Percentiles rank a stretch among this genome's conserved stretches.
phyloP scores from a whole-genome alignment of 2,113 vertebrate genomes.

The Leptocoma aspasia region DNA sequence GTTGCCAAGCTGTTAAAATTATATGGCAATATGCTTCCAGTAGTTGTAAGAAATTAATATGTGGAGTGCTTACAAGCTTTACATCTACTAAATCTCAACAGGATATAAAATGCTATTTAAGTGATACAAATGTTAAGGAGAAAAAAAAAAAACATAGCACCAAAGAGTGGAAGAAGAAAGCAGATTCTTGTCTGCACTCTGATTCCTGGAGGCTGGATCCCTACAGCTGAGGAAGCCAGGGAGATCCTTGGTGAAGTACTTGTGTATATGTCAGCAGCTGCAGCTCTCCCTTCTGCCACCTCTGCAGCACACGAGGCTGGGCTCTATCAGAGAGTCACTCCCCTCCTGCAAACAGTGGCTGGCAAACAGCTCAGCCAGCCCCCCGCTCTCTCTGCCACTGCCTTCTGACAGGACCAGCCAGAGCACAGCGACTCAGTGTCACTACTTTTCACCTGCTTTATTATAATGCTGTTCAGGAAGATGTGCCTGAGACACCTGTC shows the following conservation, averaged over 20 bases:
- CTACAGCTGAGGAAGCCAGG: background rate
- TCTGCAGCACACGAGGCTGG: background rate
- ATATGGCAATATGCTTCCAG: conserved; percentile 61
- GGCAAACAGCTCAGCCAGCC: background rate
- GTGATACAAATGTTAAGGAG: conserved; percentile 15
- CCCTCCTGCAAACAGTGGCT: background rate
- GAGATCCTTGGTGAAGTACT: background rate
- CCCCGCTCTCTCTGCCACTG: background rate
- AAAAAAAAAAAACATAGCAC: conserved; percentile 26
- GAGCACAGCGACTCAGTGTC: background rate
- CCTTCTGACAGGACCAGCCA: background rate
- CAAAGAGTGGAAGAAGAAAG: conserved; percentile 8
- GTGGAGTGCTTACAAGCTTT: conserved; percentile 59
- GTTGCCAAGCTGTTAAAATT: conserved; percentile 65
- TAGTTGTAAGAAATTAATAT: conserved; percentile 67
- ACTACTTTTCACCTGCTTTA: background rate
- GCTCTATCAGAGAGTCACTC: background rate
- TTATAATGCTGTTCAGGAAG: background rate
- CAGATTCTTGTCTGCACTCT: background rate
- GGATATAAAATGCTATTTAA: conserved; percentile 57
- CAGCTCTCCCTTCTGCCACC: background rate
- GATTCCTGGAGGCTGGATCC: background rate
- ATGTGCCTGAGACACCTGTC: background rate
- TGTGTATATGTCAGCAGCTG: accelerated
- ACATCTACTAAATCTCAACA: conserved; percentile 54